phyloP scores from a whole-genome alignment of 2,888 invertebrate species.

The Acrobasis suavella region DNA sequence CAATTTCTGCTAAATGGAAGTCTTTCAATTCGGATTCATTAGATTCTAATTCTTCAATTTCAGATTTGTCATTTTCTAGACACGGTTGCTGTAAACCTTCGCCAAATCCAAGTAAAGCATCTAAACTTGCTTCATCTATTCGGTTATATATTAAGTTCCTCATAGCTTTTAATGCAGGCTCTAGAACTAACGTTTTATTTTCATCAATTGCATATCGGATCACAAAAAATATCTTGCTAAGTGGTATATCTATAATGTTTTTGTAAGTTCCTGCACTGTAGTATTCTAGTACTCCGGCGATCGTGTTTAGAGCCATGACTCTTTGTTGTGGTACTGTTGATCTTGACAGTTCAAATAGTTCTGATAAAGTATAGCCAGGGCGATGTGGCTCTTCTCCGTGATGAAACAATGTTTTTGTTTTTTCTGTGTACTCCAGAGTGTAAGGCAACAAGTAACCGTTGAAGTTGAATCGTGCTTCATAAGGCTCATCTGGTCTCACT shows the following conservation, averaged over 20 bases:
- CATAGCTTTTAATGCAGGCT: constrained; percentile 89
- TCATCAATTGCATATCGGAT: constrained; percentile 94
- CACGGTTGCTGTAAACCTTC: constrained; percentile 85
- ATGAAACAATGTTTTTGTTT: constrained; percentile 88
- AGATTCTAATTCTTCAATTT: constrained; percentile 80
- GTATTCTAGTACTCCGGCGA: constrained; percentile 90
- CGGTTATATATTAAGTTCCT: constrained; percentile 88
- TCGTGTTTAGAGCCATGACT: constrained; percentile 88
- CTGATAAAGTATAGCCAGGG: constrained; percentile 95
- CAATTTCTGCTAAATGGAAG: constrained; percentile 92
- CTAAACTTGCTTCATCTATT: constrained; percentile 90
- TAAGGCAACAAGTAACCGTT: constrained; percentile 90
- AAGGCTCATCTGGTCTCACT: constrained; percentile 82
- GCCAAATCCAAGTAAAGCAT: constrained; percentile 85
- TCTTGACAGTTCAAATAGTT: constrained; percentile 90
- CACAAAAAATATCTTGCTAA: constrained; percentile 89
- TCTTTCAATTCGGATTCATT: constrained; percentile 88
- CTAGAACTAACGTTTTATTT: constrained; percentile 86
- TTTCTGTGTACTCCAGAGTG: constrained; percentile 80
- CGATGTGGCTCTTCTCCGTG: constrained; percentile 96
- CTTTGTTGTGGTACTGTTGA: constrained; percentile 92
- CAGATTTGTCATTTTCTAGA: constrained; percentile 75
- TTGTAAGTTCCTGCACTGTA: constrained; percentile 90
- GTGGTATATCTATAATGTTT: constrained; percentile 87
- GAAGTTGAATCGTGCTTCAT: constrained; percentile 93